Base-by-base conservation (phyloP, 2,113 vertebrate genomes). In the Scomber japonicus region DNA sequence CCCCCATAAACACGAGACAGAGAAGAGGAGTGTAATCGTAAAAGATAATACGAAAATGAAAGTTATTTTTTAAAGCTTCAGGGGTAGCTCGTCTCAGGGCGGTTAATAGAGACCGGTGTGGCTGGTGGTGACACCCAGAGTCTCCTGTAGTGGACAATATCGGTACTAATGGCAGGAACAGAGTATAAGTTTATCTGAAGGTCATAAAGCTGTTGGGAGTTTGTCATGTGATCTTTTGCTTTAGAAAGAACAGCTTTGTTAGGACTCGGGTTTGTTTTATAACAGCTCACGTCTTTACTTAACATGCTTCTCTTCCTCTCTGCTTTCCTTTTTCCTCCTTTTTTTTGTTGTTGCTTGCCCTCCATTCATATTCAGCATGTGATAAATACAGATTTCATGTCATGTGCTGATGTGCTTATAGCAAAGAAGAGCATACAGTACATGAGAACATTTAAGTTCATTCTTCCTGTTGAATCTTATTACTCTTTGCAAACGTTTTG, bases 171-270 rank as follows among this genome's bases (percentile, higher is more conserved):
- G 40, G 57, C 3, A 40, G 11, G 27, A 67, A 35, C 44, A 49
- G 53, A 50, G 71, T 66, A 44, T 11, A 48, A 63, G 73, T 81
- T 83, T 65, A 83, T 85, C 57, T 63, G 76, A 63, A 76, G 82
- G 82, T 87, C 76, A 64, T 21, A 3, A 31, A 78, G 67, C 79
- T 62, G 79, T 68, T 57, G 68, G 64, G 81, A 61, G 76, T 78
- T 74, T 40, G 70, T 88, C 82, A 83, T 87, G 66, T 90, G 84
- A 82, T 75, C 78, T 40, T 73, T 78, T 54, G 79, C 69, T 59
- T 55, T 56, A 86, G 84, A 80, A 80, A 72, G 83, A 49, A 5
- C 5, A 8, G 68, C 83, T 75, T 74, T 67, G 81, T 85, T 0
- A 5, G 17, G 12, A 48, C 21, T 48, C 44, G 46, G 46, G 64